phyloP scores from a whole-genome alignment of 2,888 invertebrate species.

The Eupithecia subumbrata region DNA sequence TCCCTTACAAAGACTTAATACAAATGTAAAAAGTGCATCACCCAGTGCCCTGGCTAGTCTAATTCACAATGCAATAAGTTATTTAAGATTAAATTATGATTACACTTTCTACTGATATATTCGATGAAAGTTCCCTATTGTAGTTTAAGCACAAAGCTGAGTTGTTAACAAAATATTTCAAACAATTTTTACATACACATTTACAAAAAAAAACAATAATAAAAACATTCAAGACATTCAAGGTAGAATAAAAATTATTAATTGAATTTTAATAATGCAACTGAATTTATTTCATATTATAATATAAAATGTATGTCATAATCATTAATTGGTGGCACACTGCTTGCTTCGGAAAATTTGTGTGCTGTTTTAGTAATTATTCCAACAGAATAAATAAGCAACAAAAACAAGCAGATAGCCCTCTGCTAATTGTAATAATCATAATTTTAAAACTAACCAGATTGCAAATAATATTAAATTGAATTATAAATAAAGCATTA shows the following conservation, averaged over 20 bases:
- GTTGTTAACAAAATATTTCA: constrained; percentile 18
- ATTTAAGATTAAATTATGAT: constrained; percentile 26
- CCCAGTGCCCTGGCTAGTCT: constrained; percentile 21
- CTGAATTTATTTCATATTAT: background rate
- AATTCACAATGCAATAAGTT: constrained; percentile 27
- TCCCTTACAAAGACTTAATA: constrained; percentile 8
- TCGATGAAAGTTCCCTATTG: constrained; percentile 17
- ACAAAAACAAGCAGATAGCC: background rate
- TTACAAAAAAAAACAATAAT: constrained; percentile 25
- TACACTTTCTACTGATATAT: constrained; percentile 42
- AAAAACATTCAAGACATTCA: constrained; percentile 23
- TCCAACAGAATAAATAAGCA: background rate
- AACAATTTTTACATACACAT: constrained; percentile 19
- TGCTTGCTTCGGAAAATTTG: background rate
- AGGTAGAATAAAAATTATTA: constrained; percentile 7
- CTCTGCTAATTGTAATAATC: too few relatives aligned
- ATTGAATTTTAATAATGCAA: background rate
- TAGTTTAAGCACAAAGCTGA: constrained; percentile 11
- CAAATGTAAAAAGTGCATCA: background rate
- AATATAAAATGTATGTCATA: background rate
- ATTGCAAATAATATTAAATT: constrained; percentile 7
- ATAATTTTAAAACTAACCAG: too few relatives aligned
- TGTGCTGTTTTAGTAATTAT: background rate
- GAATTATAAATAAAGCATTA: background rate
- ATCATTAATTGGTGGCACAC: background rate